Base-by-base conservation (phyloP, 1,140 invertebrate species). In the Apis dorsata region DNA sequence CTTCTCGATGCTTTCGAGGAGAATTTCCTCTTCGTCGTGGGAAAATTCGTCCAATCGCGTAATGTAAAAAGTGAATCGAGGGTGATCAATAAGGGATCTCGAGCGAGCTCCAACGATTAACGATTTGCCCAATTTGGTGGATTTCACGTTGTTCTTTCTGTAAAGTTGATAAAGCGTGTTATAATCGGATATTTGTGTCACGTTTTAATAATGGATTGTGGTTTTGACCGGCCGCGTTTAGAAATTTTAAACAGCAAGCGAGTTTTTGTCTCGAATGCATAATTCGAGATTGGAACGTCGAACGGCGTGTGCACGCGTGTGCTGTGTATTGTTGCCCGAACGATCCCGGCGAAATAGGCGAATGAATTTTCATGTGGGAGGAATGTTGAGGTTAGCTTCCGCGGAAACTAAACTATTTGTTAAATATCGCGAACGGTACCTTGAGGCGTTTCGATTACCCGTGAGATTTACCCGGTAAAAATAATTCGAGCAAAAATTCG, bases 361-460 rank as follows among this genome's bases (percentile, higher is more conserved):
- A 62, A 51, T 62, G 55, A 75, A 75, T 63, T 57, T 34, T 34
- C 51, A 21, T 53, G 24, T n/a, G 17, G 24, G 63, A 13, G n/a
- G 12, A 34, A 28, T 0, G 11, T 10, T 11, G 24, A 28, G 24
- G 55, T 15, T 57, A 21, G 12, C 15, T 73, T 59, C 57, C 17
- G 5, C 28, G 10, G 13, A 10, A 8, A 24, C 19, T 13, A 2
- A 73, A 73, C n/a, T 28, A 28, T 73, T 44, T 21, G 51, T 73
- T 63, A 44, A 71, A 73, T 73, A 73, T 73, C 44, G 53, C 71
- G 59, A 73, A 19, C 24, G 1, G 12, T 57, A 59, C 13, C 71
- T 44, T 2, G 71, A 59, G 55, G 71, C 71, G 28, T 55, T 73
- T 73, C 71, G 71, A 73, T 73, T 59, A 44, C 19, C n/a, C 53